Evolutionary conservation across 2,797 vertebrate genomes (phyloP), one percentile per base, ranked within the genome.

Genomic region (Myripristis murdjan): DNA sequence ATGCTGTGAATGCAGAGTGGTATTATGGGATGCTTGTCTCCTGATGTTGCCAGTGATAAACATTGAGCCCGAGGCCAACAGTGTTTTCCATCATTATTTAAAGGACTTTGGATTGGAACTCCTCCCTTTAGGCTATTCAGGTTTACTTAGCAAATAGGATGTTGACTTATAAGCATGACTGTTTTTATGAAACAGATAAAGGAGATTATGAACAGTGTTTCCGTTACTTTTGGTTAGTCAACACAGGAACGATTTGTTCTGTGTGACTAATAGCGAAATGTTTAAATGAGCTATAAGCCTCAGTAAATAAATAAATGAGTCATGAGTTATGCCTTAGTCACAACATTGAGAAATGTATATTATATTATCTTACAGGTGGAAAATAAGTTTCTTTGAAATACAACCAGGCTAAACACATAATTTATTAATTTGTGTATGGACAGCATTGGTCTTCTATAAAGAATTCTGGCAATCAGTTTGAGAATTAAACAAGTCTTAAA

Each of bases 21-120:
- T 78, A 87, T 90, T 89, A 89, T 90, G 83, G 83, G 87, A 90
- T 88, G 81, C 85, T 48, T 70, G 64, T 82, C 77, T 85, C 84
- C 85, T 87, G 88, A 91, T 91, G 86, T 83, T 89, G 81, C 79
- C 67, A 62, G 82, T 88, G 88, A 91, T 91, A 91, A 90, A 93
- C 89, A 88, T 88, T 86, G 84, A 81, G 89, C 89, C 82, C 49
- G 62, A 81, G 84, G 91, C 88, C 83, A 91, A 92, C 69, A 72
- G 85, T 82, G 82, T 87, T 85, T 90, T 89, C 79, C 35, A 60
- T 37, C 77, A 81, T 91, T 85, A 91, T 89, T 89, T 86, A 88
- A 81, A 89, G 81, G 87, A 86, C 84, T 81, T 79, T 64, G 55
- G 79, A 86, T 80, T 84, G 76, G 82, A 87, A 85, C 87, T 82